Base-by-base conservation (phyloP, 2,888 invertebrate species). In the Stenurella melanura region DNA sequence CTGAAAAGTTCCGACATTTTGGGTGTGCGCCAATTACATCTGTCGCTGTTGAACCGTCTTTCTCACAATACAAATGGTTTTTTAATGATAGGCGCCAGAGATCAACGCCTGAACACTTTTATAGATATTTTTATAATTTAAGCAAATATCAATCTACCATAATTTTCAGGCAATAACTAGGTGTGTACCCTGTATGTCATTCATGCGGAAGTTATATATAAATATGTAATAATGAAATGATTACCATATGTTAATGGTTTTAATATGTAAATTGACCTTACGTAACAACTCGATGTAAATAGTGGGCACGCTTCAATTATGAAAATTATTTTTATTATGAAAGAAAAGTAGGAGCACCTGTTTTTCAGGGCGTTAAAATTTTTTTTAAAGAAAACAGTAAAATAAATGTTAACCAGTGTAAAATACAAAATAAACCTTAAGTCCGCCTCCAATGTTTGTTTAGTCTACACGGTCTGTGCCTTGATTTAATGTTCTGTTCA, bases 381-480 rank as follows among this genome's bases (percentile, higher is more conserved):
- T 2, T n/a, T n/a, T n/a, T n/a, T n/a, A n/a, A n/a, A 15, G n/a
- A 50, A 50, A 50, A n/a, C n/a, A 50, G 50, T 50, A 50, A 50
- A 50, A 50, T 50, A 50, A 50, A 50, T 50, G 50, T 50, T 50
- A 50, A 4, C n/a, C 50, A 50, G 50, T 6, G n/a, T 50, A 50
- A 50, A 50, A n/a, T 50, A 50, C 50, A 50, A 50, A 50, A 50
- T 50, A 50, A 50, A 50, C 50, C n/a, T 50, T 50, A 50, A n/a
- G 50, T 15, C 5, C 50, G 50, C 50, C n/a, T 50, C n/a, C 15
- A 50, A n/a, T n/a, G n/a, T 15, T 50, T 50, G 50, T 50, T 50
- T 50, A 50, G 50, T 50, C 50, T 50, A 50, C 50, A n/a, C 50
- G 50, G 15, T n/a, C n/a, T 6, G 15, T 50, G 50, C n/a, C 50